These are phyloP conservation scores for Mythimna vitellina DNA, from an alignment of 2,888 invertebrate species.

Conservation along the genomic window DNA sequence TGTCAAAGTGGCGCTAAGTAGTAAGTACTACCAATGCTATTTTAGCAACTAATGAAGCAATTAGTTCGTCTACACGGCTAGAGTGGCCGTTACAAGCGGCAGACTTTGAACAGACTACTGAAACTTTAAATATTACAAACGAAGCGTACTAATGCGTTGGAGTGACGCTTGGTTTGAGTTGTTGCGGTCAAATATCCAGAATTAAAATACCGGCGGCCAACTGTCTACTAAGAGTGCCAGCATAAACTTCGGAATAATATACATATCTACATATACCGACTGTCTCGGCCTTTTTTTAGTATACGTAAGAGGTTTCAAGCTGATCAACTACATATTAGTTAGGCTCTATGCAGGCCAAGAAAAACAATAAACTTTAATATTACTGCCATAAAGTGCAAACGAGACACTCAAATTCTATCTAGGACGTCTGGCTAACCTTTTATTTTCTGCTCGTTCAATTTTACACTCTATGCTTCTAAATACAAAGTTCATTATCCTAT, in stretches of 20 bases:
- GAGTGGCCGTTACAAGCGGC: not conserved
- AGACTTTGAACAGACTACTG: not conserved
- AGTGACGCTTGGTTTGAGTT: not conserved
- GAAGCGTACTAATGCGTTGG: not conserved
- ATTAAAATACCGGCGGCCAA: constrained; percentile 32
- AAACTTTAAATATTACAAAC: not conserved
- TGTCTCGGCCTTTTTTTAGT: too few relatives aligned
- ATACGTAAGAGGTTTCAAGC: not conserved
- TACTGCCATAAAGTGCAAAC: not conserved
- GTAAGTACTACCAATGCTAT: too few relatives aligned
- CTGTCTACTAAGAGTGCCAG: constrained; percentile 37
- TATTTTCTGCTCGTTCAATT: not conserved
- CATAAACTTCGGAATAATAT: constrained; percentile 5
- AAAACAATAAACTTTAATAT: not conserved
- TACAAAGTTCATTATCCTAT: not conserved
- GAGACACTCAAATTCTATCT: not conserved
- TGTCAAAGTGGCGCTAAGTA: not conserved
- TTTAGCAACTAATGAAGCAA: not conserved
- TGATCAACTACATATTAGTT: not conserved
- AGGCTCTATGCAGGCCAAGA: too few relatives aligned
- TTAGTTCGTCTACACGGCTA: not conserved
- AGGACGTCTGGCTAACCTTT: not conserved
- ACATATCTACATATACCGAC: not conserved
- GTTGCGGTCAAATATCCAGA: not conserved
- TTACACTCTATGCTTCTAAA: not conserved